phyloP scores from a whole-genome alignment of 2,113 vertebrate genomes.

The Xyliphius kryptos region DNA sequence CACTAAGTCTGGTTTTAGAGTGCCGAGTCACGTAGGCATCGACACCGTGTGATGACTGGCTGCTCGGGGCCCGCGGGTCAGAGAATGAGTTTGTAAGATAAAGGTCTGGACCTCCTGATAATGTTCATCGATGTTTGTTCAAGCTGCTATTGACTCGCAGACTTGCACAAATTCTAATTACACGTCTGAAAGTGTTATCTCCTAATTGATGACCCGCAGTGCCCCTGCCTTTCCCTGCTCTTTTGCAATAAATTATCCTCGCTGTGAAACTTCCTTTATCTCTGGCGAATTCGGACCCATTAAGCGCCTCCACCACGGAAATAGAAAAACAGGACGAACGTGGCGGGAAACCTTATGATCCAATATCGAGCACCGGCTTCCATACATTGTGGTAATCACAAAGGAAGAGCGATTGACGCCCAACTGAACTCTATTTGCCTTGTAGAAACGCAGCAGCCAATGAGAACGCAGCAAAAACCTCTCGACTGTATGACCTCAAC shows the following conservation, averaged over 20 bases:
- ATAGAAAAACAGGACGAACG: not conserved
- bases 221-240: slow-evolving; percentile 10
- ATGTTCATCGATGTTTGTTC: slow-evolving; percentile 19
- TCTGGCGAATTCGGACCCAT: slow-evolving; percentile 4
- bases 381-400: not conserved
- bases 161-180: slow-evolving; percentile 23
- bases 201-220: slow-evolving; percentile 28
- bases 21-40: not conserved
- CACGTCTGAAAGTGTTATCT: slow-evolving; percentile 29
- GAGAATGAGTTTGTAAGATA: slow-evolving; percentile 22
- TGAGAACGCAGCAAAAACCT: too few species aligned
- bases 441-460: too few species aligned
- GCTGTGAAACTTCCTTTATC: slow-evolving; percentile 17
- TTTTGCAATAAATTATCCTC: slow-evolving; percentile 21
- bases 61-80: not conserved
- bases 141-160: slow-evolving; percentile 17
- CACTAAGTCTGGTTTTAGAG: slow-evolving; percentile 2
- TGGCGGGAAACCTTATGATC: not conserved
- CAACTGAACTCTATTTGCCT: not conserved
- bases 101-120: slow-evolving; percentile 21
- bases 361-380: not conserved
- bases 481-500: too few species aligned
- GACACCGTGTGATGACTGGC: slow-evolving; percentile 15
- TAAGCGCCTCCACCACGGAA: not conserved
- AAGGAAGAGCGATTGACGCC: not conserved